Evolutionary conservation across 2,113 vertebrate species (phyloP), one percentile per base, ranked within the genome.

Genomic region (Pholis gunnellus): DNA sequence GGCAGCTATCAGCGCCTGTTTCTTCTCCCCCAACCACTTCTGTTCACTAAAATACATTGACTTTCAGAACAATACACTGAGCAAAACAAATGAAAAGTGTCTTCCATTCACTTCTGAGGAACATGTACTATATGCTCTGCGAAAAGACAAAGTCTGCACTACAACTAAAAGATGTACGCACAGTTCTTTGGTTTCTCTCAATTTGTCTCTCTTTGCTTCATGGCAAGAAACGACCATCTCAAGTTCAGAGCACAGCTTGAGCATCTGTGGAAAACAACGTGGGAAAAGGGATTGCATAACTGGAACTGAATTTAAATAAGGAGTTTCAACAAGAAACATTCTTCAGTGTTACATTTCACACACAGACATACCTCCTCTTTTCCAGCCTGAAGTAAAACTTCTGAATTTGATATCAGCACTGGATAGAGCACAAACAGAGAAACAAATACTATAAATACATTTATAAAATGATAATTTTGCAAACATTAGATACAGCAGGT

Each of bases 11-110:
- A 95, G 67, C 22, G 89, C 85, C 66, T 93, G 89, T 63, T 86
- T 81, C 82, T 95, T 95, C 78, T 96, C 93, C 56, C 94, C 85
- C 50, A 95, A 80, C 95, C 94, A 95, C 74, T 89, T 92, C 82
- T 87, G 75, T 50, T 96, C 95, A 61, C 95, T 96, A 57, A 64
- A 74, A 87, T 65, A 80, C 6, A 88, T 0, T 44, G 31, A 59
- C 1, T 2, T 75, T 66, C 8, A 85, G 2, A 75, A 46, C 20
- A 38, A 75, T 63, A 52, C 15, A 77, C 5, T 42, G 31, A 67
- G 22, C 1, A 71, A 60, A 84, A 52, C 17, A 50, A 42, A 46
- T 25, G n/a, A 10, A 40, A 63, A 15, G 31, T 46, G 10, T 71
- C 20, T 54, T 60, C 4, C 1, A 52, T 48, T 34, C 63, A 71